Base-by-base conservation (phyloP, 2,888 invertebrate species). In the Ellobium chinense region DNA sequence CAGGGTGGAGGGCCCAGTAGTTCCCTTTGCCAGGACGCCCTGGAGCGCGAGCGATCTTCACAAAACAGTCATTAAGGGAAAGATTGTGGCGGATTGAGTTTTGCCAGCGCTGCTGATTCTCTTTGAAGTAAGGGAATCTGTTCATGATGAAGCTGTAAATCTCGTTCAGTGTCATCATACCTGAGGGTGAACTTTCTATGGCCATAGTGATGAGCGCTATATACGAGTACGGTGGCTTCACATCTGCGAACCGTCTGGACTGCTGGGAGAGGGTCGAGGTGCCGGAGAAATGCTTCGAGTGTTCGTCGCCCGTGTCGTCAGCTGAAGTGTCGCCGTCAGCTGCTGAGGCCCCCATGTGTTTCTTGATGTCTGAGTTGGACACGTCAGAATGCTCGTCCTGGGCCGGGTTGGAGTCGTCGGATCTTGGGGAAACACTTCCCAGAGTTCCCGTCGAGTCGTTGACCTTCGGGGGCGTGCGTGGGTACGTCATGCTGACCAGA, bases 171-270 rank as follows among this genome's bases (percentile, higher is more conserved):
- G 97, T 96, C 91, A 98, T 95, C 98, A 99, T 99, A 93, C 98
- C 98, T 93, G 98, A 98, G 69, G 96, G 96, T n/a, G 97, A 97
- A 92, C 97, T 97, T 96, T 99, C 98, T 91, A 99, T 99, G 82
- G 99, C 99, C 99, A 99, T 99, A 85, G 99, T 99, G 70, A 99
- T 99, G 86, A 99, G 94, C 73, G 99, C 98, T 92, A 99, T 99
- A 94, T 99, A 99, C 65, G 99, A 99, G 93, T 98, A 99, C 62
- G 99, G 99, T 83, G 99, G 99, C 94, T 99, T 99, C 93, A 99
- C 98, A 93, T 98, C 98, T 91, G 91, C 91, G 79, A 92, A 92
- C 9, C 88, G 84, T 34, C 92, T 85, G 62, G 88, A 89, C 78
- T 91, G 91, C 82, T 92, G 92, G 29, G 80, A 78, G 27, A 83